phyloP scores from a whole-genome alignment of 2,113 vertebrate species.

The Penelope pileata region DNA sequence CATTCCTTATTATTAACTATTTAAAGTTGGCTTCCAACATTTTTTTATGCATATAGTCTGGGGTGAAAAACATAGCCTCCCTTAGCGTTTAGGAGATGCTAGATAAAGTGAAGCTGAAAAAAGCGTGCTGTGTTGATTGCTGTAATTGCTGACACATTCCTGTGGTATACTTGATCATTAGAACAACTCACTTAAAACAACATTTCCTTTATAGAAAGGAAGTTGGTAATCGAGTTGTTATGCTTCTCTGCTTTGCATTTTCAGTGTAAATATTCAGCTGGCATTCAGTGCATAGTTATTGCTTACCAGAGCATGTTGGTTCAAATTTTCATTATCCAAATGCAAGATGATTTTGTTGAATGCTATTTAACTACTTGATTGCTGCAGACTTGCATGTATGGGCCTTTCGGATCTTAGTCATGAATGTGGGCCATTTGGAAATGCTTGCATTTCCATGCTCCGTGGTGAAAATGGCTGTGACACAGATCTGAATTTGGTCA shows the following conservation, averaged over 20 bases:
- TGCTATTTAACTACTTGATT: constrained; percentile 38
- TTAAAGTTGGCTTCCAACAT: neutral
- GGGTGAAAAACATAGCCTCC: neutral
- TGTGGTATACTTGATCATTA: constrained; percentile 58
- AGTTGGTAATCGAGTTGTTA: constrained; percentile 58
- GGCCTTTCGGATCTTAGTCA: constrained; percentile 27
- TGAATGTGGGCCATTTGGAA: constrained; percentile 14
- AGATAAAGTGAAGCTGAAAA: constrained; percentile 36
- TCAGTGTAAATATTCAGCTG: constrained; percentile 20
- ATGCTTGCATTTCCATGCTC: constrained; percentile 1
- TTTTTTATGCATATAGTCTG: neutral
- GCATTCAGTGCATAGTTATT: constrained; percentile 1
- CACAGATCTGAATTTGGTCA: constrained; percentile 22
- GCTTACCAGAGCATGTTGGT: constrained; percentile 49
- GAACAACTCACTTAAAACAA: constrained; percentile 58
- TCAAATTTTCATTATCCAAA: constrained; percentile 56
- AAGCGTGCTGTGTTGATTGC: neutral
- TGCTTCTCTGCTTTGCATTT: constrained; percentile 54
- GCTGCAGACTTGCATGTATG: constrained; percentile 15
- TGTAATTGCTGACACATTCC: constrained; percentile 56
- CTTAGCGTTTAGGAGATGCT: constrained; percentile 34
- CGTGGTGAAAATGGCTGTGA: constrained; percentile 37
- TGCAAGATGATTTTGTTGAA: constrained; percentile 38
- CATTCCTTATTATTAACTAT: constrained; percentile 39
- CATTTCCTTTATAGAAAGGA: constrained; percentile 69